phyloP scores from a whole-genome alignment of 1,140 invertebrate species.

The Euborellia annulipes region DNA sequence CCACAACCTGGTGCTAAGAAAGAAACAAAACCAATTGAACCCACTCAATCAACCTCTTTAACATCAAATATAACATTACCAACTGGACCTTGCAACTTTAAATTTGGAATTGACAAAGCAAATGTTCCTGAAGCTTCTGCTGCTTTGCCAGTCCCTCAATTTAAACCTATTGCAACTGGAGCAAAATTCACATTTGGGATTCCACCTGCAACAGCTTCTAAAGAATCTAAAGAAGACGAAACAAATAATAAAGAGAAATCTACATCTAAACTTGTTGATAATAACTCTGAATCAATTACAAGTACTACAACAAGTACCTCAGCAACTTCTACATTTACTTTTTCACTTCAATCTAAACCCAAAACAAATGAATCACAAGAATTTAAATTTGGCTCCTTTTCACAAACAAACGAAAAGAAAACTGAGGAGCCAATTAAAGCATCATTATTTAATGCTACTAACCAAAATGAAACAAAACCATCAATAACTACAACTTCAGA shows the following conservation, averaged over 20 bases:
- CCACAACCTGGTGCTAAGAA: slow-evolving; percentile 11
- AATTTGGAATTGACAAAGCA: slow-evolving; percentile 31
- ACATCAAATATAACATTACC: slow-evolving; percentile 26
- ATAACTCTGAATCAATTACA: no score
- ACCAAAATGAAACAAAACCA: no score
- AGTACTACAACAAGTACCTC: background rate
- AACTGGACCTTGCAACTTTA: slow-evolving; percentile 15
- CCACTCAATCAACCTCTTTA: slow-evolving; percentile 25
- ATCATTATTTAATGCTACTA: no score
- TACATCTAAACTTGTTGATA: no score
- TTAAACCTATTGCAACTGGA: slow-evolving; percentile 7
- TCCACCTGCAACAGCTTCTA: slow-evolving; percentile 15
- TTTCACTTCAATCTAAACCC: no score
- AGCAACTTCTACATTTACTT: background rate
- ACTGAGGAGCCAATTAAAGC: no score
- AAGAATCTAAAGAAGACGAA: slow-evolving; percentile 6
- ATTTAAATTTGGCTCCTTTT: no score
- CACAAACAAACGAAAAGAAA: no score
- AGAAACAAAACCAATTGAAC: slow-evolving; percentile 30
- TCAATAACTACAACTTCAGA: no score
- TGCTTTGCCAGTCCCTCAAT: background rate
- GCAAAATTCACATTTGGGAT: slow-evolving; percentile 25
- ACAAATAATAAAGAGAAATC: no score
- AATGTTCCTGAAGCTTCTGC: slow-evolving; percentile 12
- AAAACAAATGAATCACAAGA: no score